phyloP scores from a whole-genome alignment of 2,797 vertebrate species.

The Silurus lanzhouensis region DNA sequence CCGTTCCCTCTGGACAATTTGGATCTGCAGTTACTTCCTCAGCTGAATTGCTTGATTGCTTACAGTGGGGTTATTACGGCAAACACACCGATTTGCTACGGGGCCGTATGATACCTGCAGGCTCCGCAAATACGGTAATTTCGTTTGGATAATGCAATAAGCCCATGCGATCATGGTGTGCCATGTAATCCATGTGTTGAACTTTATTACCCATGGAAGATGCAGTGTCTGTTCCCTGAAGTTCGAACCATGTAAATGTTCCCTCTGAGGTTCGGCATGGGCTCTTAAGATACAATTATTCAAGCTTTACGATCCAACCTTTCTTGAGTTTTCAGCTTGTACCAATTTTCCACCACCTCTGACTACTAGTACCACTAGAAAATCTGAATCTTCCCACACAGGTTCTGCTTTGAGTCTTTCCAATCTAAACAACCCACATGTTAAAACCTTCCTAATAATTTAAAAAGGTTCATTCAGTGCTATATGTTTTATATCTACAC shows the following conservation, averaged over 20 bases:
- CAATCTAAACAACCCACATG: neutral
- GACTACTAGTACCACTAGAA: neutral
- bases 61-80: conserved; percentile 36
- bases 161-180: neutral
- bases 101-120: neutral
- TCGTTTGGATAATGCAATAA: conserved; percentile 28
- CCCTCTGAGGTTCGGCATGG: neutral
- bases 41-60: conserved; percentile 34
- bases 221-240: neutral
- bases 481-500: neutral
- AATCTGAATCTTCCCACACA: neutral
- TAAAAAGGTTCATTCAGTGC: neutral
- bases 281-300: neutral
- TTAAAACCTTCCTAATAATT: neutral
- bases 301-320: neutral
- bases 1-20: conserved; percentile 59
- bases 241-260: conserved; percentile 6
- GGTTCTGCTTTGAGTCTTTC: neutral
- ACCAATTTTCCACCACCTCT: conserved; percentile 2
- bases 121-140: conserved; percentile 21
- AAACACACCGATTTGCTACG: conserved; percentile 12
- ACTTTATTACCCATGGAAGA: conserved; percentile 1
- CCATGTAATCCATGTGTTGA: neutral
- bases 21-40: conserved; percentile 32
- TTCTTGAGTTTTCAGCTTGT: neutral